Evolutionary conservation across 2,797 vertebrate species (phyloP).

Genomic region (Aldrovandia affinis): DNA sequence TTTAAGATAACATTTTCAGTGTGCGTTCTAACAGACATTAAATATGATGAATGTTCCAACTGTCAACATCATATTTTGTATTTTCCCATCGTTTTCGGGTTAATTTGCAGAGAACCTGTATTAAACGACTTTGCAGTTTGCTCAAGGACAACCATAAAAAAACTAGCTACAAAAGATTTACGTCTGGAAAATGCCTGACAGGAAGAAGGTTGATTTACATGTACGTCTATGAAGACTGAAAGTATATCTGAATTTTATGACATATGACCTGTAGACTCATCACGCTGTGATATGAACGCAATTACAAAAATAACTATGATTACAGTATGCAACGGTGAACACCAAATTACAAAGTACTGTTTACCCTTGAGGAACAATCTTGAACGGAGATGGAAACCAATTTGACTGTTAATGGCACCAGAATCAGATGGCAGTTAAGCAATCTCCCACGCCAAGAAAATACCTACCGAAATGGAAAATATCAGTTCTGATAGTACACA

Average conservation of each 20-base stretch:
- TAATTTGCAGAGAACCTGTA: slow-evolving; percentile 7
- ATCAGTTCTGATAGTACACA: neutral
- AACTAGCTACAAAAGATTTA: slow-evolving; percentile 10
- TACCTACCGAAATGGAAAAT: neutral
- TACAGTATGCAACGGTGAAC: slow-evolving; percentile 2
- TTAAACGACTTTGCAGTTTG: slow-evolving; percentile 11
- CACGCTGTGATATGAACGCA: slow-evolving; percentile 4
- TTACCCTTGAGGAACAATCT: neutral
- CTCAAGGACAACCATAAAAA: slow-evolving; percentile 14
- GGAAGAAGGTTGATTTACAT: neutral
- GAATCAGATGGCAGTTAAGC: neutral
- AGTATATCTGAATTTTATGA: neutral
- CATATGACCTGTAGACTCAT: slow-evolving; percentile 17
- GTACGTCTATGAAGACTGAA: slow-evolving; percentile 16
- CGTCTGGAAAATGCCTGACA: neutral
- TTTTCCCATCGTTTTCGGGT: neutral
- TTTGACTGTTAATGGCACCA: neutral
- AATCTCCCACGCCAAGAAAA: neutral
- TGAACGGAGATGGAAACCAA: slow-evolving; percentile 1
- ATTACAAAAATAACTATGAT: slow-evolving; percentile 18
- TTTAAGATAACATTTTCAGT: slow-evolving; percentile 1
- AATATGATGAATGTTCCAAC: neutral
- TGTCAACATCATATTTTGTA: neutral
- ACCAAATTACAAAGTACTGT: slow-evolving; percentile 13
- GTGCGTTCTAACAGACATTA: slow-evolving; percentile 4